phyloP scores from a whole-genome alignment of 2,797 vertebrate genomes.

The Urocyon cinereoargenteus region DNA sequence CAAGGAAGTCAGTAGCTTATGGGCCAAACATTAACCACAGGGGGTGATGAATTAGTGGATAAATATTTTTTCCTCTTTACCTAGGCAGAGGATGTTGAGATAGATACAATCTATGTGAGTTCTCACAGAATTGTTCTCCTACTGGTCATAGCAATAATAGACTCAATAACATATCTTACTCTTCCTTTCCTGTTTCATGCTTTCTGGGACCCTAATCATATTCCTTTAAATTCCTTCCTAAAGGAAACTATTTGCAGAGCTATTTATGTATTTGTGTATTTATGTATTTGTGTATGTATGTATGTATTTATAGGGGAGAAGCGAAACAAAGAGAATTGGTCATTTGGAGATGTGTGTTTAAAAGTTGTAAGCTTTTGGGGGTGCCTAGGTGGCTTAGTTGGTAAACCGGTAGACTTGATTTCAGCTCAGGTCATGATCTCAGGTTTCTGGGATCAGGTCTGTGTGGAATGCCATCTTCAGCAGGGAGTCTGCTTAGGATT shows the following conservation, averaged over 20 bases:
- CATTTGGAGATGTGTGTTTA: background rate
- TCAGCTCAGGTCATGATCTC: no score
- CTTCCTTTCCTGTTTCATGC: background rate
- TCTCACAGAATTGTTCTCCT: background rate
- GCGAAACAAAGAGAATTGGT: background rate
- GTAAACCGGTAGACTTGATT: no score
- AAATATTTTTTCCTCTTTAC: background rate
- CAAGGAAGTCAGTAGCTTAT: background rate
- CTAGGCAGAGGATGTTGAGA: background rate
- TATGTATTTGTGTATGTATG: background rate
- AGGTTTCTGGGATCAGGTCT: no score
- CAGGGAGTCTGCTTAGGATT: no score
- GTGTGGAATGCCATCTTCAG: no score
- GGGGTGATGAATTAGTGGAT: accelerated
- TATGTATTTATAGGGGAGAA: background rate
- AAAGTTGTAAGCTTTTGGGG: no score
- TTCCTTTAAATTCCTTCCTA: background rate
- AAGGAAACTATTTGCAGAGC: background rate
- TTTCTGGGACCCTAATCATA: background rate
- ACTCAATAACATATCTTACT: background rate
- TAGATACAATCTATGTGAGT: background rate
- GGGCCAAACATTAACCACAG: no score
- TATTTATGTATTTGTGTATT: no score
- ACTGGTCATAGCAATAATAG: background rate
- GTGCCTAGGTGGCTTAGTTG: no score